These are phyloP conservation scores for Trichosurus vulpecula DNA, from an alignment of 2,797 vertebrate genomes.

Conservation along the genomic window DNA sequence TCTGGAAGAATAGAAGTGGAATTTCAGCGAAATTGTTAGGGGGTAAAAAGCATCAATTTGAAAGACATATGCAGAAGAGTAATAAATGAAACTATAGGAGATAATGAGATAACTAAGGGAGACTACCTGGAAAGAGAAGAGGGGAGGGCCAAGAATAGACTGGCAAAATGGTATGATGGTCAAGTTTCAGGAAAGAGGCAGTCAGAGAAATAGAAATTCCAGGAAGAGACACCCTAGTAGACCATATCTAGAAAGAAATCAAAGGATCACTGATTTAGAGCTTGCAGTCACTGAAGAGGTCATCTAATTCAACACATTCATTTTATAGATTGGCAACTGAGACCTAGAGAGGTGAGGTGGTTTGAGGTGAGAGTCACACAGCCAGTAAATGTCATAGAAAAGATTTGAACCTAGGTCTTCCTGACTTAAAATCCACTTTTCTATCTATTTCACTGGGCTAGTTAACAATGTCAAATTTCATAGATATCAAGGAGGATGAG, in stretches of 20 bases:
- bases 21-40: background rate
- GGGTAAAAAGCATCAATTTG: background rate
- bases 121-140: background rate
- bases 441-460: background rate
- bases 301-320: background rate
- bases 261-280: background rate
- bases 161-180: background rate
- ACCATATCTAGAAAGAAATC: background rate
- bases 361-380: background rate
- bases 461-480: background rate
- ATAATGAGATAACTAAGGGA: background rate
- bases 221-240: background rate
- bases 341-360: background rate
- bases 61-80: background rate
- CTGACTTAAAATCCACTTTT: background rate
- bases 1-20: background rate
- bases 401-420: background rate
- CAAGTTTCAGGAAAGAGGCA: background rate
- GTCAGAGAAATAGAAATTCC: background rate
- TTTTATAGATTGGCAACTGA: background rate
- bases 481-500: background rate
- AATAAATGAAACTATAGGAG: background rate
- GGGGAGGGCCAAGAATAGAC: background rate
- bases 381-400: background rate
- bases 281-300: background rate